These are phyloP conservation scores for Anas georgica DNA, from an alignment of 2,797 vertebrate genomes.

Conservation along the genomic window DNA sequence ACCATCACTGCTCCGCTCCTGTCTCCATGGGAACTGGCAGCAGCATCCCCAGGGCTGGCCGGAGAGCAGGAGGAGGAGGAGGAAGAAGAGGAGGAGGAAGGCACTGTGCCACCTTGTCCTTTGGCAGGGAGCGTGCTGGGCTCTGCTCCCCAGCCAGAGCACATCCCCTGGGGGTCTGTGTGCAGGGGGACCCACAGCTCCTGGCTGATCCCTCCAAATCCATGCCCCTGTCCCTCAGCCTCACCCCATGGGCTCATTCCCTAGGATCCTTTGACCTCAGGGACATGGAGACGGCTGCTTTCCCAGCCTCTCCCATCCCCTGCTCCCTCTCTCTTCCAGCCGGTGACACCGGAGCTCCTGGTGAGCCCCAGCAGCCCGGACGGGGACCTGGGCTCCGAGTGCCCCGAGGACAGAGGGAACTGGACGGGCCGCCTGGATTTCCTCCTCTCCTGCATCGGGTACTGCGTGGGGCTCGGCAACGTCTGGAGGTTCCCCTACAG, in stretches of 20 bases:
- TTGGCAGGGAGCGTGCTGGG: rapidly evolving
- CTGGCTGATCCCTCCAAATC: neutral
- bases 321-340: constrained; percentile 47
- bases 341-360: constrained; percentile 79
- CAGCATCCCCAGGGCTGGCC: neutral
- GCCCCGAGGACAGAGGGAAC: constrained; percentile 80
- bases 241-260: neutral
- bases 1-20: neutral
- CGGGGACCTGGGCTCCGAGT: constrained; percentile 74
- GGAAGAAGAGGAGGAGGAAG: neutral
- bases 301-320: neutral
- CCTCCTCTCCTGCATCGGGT: constrained; percentile 84
- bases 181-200: neutral
- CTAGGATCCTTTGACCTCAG: no score
- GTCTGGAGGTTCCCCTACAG: constrained; percentile 86
- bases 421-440: constrained; percentile 85
- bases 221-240: neutral
- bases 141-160: neutral
- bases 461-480: constrained; percentile 83
- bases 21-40: constrained; percentile 80
- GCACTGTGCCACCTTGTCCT: neutral
- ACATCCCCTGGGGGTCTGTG: neutral
- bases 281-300: no score
- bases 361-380: constrained; percentile 82
- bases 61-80: neutral